phyloP scores from a whole-genome alignment of 1,140 invertebrate genomes.

The Prorops nasuta region DNA sequence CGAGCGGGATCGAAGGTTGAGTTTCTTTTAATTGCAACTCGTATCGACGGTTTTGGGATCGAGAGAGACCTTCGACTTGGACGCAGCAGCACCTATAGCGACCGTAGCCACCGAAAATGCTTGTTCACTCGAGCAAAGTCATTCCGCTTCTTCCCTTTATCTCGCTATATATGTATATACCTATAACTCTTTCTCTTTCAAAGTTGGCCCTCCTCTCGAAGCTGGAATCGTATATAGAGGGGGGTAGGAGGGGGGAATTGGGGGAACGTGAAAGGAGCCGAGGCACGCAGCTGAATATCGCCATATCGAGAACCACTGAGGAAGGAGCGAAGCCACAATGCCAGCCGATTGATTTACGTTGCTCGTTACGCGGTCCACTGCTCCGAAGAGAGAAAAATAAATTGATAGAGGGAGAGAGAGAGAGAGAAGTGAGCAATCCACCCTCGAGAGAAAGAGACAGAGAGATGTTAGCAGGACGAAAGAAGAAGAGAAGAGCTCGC shows the following conservation, averaged over 20 bases:
- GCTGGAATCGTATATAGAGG: too few species aligned
- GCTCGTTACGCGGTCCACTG: constrained; percentile 56
- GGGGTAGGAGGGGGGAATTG: constrained; percentile 22
- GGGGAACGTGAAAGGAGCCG: constrained; percentile 20
- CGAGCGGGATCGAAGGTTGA: too few species aligned
- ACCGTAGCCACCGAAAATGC: too few species aligned
- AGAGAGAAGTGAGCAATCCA: constrained; percentile 10
- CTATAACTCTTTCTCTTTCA: too few species aligned
- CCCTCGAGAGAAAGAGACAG: background rate
- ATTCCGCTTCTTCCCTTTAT: too few species aligned
- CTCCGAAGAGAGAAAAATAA: constrained; percentile 54
- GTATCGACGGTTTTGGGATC: too few species aligned
- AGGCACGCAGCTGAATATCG: constrained; percentile 14
- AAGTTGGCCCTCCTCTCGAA: too few species aligned
- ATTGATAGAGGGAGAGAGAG: constrained; percentile 46
- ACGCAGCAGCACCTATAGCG: too few species aligned
- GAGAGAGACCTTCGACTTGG: too few species aligned
- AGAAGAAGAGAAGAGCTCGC: constrained; percentile 5
- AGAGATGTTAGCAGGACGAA: background rate
- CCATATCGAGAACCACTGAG: constrained; percentile 30
- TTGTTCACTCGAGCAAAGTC: too few species aligned
- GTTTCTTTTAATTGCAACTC: too few species aligned
- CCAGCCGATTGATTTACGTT: constrained; percentile 58
- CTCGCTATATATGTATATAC: too few species aligned
- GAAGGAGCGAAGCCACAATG: constrained; percentile 48